Percentiles rank a stretch among this genome's conserved stretches.
These are phyloP conservation scores for Odontothrips loti DNA, from an alignment of 2,888 invertebrate genomes.

Conservation along the genomic window DNA sequence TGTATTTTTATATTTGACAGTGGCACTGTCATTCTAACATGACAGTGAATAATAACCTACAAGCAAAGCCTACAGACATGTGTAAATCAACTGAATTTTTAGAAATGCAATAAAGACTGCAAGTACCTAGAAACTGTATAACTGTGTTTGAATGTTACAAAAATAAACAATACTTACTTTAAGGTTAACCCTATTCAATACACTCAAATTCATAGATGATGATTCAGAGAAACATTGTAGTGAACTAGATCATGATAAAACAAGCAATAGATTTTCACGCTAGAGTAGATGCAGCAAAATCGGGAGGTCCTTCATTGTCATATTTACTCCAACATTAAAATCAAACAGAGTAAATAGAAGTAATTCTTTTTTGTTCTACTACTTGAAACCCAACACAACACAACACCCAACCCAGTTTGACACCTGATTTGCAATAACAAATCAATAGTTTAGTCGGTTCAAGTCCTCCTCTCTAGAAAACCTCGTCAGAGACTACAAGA, in stretches of 20 bases:
- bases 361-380: background rate
- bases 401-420: background rate
- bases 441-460: background rate
- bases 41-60: background rate
- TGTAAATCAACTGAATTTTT: background rate
- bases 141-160: background rate
- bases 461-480: too few species aligned
- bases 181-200: constrained; percentile 74
- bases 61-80: background rate
- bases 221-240: background rate
- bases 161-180: constrained; percentile 54
- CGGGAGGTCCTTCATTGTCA: too few species aligned
- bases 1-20: constrained; percentile 29
- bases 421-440: background rate
- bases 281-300: too few species aligned
- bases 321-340: background rate
- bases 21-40: constrained; percentile 29
- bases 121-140: background rate
- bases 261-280: background rate
- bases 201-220: constrained; percentile 70
- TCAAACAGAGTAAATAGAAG: background rate
- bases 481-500: too few species aligned
- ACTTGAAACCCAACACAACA: background rate
- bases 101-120: constrained; percentile 30
- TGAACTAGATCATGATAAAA: background rate